Evolutionary conservation across 2,113 vertebrate species (phyloP), one percentile per base, ranked within the genome.

Genomic region (Podiceps cristatus): DNA sequence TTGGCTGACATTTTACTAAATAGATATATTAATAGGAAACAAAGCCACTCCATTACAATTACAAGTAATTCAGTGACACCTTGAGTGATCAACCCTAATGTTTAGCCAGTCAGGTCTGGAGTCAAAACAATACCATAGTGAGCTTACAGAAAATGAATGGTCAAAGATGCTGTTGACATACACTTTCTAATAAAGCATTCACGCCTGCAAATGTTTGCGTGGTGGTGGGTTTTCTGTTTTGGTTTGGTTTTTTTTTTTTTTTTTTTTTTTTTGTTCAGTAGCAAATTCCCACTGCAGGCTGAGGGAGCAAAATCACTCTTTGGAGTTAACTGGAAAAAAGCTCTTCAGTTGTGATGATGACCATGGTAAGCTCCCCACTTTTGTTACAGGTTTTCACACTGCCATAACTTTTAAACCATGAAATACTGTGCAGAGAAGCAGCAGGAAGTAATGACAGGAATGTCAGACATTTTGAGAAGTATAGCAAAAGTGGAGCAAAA

Each of bases 391-490:
- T 18, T 86, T 87, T 95, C 94, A 79, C 52, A 55, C 42, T 83
- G 5, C 31, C 37, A 86, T 42, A 76, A 74, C 63, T 86, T 92
- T 87, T 93, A 58, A 94, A 63, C 81, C 68, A 44, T 96, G 85
- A 83, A 66, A 59, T 91, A 73, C 29, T 89, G 5, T 23, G 8
- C 77, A 85, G 91, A 91, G 68, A 92, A 74, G 53, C 56, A 92
- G 71, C 28, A 66, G 37, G 52, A 95, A 64, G 49, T 58, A 93
- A 58, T 86, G 76, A 37, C 50, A 93, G 84, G 63, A 97, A 96
- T 91, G 50, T 7, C 69, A 81, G 81, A 60, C 19, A 29, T 90
- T 97, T 95, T 94, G 77, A 63, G 56, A 88, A 83, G 37, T 66
- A 53, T 12, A 76, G 35, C 22, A 77, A 24, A 40, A 53, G 25